Percentiles rank a stretch among this genome's conserved stretches.
These are phyloP conservation scores for Stomatorhinus walkeri DNA, from an alignment of 2,797 vertebrate genomes.

Conservation along the genomic window DNA sequence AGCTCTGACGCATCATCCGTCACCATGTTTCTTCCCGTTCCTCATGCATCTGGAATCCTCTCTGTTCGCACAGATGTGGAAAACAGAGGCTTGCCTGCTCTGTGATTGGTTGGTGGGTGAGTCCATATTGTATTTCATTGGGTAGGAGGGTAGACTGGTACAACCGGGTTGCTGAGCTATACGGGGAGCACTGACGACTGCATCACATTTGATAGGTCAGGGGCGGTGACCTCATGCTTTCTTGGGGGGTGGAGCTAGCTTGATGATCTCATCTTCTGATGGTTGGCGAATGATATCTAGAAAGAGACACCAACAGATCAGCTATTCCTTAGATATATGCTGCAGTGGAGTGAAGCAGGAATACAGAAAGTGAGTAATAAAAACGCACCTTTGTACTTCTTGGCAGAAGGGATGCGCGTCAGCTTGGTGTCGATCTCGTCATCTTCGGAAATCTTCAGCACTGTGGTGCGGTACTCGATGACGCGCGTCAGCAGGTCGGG, in stretches of 20 bases:
- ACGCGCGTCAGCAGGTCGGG: constrained; percentile 86
- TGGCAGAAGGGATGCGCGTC: constrained; percentile 89
- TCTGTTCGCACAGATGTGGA: background rate
- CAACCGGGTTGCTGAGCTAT: constrained; percentile 47
- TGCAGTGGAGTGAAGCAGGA: background rate
- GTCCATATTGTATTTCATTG: constrained; percentile 31
- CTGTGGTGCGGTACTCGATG: constrained; percentile 87
- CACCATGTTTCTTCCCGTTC: background rate
- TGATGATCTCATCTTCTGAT: constrained; percentile 94
- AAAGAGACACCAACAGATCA: constrained; percentile 18
- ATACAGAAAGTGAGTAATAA: background rate
- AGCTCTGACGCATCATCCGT: background rate
- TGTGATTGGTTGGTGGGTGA: constrained; percentile 35
- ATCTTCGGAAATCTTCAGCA: constrained; percentile 90
- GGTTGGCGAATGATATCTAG: constrained; percentile 91
- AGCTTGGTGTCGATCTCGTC: constrained; percentile 93
- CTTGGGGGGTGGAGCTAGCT: constrained; percentile 86
- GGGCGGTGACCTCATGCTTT: constrained; percentile 67
- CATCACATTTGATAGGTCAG: constrained; percentile 36
- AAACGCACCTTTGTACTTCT: constrained; percentile 83
- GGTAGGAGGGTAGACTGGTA: constrained; percentile 29
- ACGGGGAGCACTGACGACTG: constrained; percentile 32
- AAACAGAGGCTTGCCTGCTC: constrained; percentile 31
- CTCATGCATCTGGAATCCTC: background rate
- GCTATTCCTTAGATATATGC: background rate